phyloP scores from a whole-genome alignment of 2,113 vertebrate species.

The Tachysurus vachellii region DNA sequence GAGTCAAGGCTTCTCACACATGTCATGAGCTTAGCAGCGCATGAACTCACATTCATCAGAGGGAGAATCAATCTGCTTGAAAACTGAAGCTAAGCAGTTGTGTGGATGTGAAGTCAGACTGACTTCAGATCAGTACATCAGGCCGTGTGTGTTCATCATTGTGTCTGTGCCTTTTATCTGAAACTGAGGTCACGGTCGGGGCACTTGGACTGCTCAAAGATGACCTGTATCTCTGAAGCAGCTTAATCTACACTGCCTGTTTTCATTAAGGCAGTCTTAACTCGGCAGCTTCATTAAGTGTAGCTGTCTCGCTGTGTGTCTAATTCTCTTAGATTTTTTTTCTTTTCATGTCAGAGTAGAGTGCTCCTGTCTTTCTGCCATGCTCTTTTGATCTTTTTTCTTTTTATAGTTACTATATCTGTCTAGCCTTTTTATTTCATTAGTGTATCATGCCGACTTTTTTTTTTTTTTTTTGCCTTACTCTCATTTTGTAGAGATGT shows the following conservation, averaged over 20 bases:
- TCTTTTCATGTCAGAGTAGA: not conserved
- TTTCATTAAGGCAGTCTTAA: slow-evolving; percentile 3
- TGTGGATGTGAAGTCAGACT: slow-evolving; percentile 5
- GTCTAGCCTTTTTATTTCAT: not conserved
- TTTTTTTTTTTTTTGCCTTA: not conserved
- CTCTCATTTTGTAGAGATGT: not conserved
- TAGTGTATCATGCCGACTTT: not conserved
- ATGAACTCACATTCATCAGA: slow-evolving; percentile 28
- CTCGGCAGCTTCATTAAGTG: slow-evolving; percentile 33
- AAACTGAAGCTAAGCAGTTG: slow-evolving; percentile 1
- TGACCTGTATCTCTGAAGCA: slow-evolving; percentile 13
- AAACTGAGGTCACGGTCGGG: not conserved
- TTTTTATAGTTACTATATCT: not conserved
- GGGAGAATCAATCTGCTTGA: slow-evolving; percentile 36
- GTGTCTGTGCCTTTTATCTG: not conserved
- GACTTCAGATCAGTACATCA: slow-evolving; percentile 19
- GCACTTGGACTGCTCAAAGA: not conserved
- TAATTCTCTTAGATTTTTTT: slow-evolving; percentile 9
- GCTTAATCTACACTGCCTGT: slow-evolving; percentile 2
- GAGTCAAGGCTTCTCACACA: not conserved
- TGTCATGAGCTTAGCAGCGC: slow-evolving; percentile 13
- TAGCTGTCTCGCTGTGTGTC: not conserved
- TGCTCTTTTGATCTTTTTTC: slow-evolving; percentile 16
- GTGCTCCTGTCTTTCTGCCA: not conserved
- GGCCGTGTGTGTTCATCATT: not conserved